Conservation (phyloP, 2,113 vertebrate species). For the Zingel zingel region DNA sequence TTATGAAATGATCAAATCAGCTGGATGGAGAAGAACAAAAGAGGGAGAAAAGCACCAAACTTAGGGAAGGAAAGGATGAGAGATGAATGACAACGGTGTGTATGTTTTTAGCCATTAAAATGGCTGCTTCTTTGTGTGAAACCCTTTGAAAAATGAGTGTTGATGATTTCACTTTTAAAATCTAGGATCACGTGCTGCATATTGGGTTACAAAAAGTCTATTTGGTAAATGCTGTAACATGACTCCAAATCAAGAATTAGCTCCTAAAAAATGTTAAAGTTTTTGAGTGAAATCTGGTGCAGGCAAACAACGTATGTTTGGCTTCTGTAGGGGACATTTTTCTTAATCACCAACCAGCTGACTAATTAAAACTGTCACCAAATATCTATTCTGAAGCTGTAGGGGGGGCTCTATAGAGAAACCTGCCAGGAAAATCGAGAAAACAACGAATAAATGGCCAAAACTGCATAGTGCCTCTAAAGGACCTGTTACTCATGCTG, state of each 20-base stretch:
- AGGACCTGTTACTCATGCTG: neutral
- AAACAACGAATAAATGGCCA: too few relatives aligned
- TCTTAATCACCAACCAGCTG: too few relatives aligned
- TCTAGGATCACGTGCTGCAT: neutral
- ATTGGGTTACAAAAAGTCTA: neutral
- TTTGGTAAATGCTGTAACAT: neutral
- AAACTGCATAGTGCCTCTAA: neutral
- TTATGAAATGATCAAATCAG: neutral
- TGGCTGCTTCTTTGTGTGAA: neutral
- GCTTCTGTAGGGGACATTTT: too few relatives aligned
- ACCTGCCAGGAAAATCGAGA: too few relatives aligned
- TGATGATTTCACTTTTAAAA: neutral
- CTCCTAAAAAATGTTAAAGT: neutral
- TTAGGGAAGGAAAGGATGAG: neutral
- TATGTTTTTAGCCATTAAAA: neutral
- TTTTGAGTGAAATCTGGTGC: neutral
- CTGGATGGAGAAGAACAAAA: slow-evolving; percentile 5
- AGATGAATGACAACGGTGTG: neutral
- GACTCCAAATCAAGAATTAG: neutral
- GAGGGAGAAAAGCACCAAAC: neutral
- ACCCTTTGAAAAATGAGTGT: neutral
- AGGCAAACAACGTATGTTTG: neutral
- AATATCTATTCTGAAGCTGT: too few relatives aligned
- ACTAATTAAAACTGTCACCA: too few relatives aligned
- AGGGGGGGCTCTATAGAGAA: too few relatives aligned